These are phyloP conservation scores for Ditylenchus dipsaci DNA, from an alignment of 1,140 invertebrate genomes.

Conservation along the genomic window DNA sequence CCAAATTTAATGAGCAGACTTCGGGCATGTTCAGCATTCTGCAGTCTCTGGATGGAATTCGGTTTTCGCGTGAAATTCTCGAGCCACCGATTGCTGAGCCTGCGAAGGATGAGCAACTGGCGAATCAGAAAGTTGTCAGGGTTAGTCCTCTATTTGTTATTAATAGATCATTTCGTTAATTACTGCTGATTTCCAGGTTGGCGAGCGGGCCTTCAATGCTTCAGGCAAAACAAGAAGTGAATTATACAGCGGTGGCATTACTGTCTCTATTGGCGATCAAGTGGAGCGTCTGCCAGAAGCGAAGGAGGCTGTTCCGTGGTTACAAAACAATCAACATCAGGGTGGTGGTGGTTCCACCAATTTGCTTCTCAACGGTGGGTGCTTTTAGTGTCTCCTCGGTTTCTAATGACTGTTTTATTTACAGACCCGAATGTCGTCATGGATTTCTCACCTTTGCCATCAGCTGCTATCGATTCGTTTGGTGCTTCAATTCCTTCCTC, in stretches of 20 bases:
- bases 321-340: slow-evolving; percentile 23
- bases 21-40: slow-evolving; percentile 46
- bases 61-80: slow-evolving; percentile 44
- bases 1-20: slow-evolving; percentile 51
- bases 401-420: slow-evolving; percentile 10
- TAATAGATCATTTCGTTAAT: not conserved
- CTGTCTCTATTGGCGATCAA: slow-evolving; percentile 38
- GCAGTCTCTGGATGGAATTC: slow-evolving; percentile 46
- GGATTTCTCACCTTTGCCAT: not conserved
- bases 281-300: slow-evolving; percentile 16
- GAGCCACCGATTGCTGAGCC: slow-evolving; percentile 37
- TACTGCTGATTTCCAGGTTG: slow-evolving; percentile 21
- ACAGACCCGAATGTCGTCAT: slow-evolving; percentile 3
- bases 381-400: not conserved
- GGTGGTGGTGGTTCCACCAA: not conserved
- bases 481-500: not conserved
- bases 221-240: slow-evolving; percentile 29
- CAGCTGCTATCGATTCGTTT: not conserved
- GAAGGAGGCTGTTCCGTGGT: slow-evolving; percentile 42
- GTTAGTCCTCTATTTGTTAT: not conserved
- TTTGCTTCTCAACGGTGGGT: not conserved
- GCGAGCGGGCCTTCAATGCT: slow-evolving; percentile 35
- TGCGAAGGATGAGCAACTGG: not conserved
- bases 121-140: not conserved
- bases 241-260: slow-evolving; percentile 39